phyloP scores from a whole-genome alignment of 2,797 vertebrate species.

The Sebastolobus alascanus region DNA sequence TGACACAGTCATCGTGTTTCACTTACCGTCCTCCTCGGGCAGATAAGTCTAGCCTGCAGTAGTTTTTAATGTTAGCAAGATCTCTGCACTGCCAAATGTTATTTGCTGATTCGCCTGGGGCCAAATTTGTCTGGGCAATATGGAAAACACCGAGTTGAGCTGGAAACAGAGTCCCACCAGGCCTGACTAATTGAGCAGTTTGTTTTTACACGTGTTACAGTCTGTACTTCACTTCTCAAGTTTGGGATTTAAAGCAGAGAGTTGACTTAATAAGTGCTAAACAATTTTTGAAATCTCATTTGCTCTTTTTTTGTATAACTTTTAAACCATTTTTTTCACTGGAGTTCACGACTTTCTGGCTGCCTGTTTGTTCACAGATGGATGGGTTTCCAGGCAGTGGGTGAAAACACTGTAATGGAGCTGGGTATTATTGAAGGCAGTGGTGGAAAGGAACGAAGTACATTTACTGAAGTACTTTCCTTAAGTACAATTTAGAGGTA shows the following conservation, averaged over 20 bases:
- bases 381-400: constrained; percentile 43
- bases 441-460: background rate
- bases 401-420: constrained; percentile 26
- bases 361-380: constrained; percentile 48
- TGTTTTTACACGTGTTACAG: constrained; percentile 49
- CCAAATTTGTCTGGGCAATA: constrained; percentile 66
- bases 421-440: background rate
- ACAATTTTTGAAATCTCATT: constrained; percentile 32
- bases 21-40: constrained; percentile 46
- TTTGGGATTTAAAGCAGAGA: constrained; percentile 29
- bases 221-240: constrained; percentile 20
- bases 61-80: constrained; percentile 56
- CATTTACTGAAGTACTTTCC: too few species aligned
- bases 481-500: background rate
- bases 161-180: constrained; percentile 45
- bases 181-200: constrained; percentile 55
- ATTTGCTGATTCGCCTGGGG: constrained; percentile 63
- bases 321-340: constrained; percentile 1
- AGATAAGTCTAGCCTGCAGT: constrained; percentile 60
- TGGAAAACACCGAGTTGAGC: constrained; percentile 59
- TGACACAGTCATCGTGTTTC: constrained; percentile 61
- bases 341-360: constrained; percentile 26
- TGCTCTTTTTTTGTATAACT: background rate
- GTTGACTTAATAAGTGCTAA: constrained; percentile 17
- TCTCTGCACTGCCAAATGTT: constrained; percentile 51